These are phyloP conservation scores for Drosophila anomelani DNA, from an alignment of 2,888 invertebrate species.

Conservation along the genomic window DNA sequence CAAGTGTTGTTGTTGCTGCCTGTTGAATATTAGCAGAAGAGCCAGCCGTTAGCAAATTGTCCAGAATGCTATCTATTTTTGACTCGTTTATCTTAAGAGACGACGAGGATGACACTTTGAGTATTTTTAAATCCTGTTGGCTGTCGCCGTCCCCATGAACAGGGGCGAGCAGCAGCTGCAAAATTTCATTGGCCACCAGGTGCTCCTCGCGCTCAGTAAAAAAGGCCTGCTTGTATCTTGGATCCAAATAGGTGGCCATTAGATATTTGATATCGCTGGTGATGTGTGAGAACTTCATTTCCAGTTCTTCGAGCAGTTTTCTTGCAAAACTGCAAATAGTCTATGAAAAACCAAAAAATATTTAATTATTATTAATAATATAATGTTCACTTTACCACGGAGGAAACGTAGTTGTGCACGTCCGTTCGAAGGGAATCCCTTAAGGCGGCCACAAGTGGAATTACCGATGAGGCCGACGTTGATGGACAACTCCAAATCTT, in stretches of 20 bases:
- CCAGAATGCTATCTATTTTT: slow-evolving; percentile 61
- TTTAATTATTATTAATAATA: neutral
- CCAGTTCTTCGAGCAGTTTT: slow-evolving; percentile 61
- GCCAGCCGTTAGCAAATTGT: slow-evolving; percentile 54
- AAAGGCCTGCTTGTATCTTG: slow-evolving; percentile 63
- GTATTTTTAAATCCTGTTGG: slow-evolving; percentile 31
- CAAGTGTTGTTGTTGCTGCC: slow-evolving; percentile 1
- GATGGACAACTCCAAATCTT: slow-evolving; percentile 52
- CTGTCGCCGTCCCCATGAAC: slow-evolving; percentile 14
- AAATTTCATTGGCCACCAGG: slow-evolving; percentile 56
- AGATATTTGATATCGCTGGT: slow-evolving; percentile 55
- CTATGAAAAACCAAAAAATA: neutral
- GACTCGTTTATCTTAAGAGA: slow-evolving; percentile 52
- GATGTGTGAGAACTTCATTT: slow-evolving; percentile 46
- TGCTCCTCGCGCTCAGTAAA: slow-evolving; percentile 59
- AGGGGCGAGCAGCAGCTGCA: slow-evolving; percentile 33
- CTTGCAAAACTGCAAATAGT: slow-evolving; percentile 59
- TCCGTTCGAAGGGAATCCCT: slow-evolving; percentile 59
- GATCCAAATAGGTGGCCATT: slow-evolving; percentile 65
- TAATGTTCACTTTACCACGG: slow-evolving; percentile 43
- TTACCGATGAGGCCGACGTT: slow-evolving; percentile 56
- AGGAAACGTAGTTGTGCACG: slow-evolving; percentile 61
- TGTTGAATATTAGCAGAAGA: slow-evolving; percentile 10
- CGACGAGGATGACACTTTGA: slow-evolving; percentile 28
- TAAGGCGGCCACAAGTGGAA: slow-evolving; percentile 61